Percentiles rank a stretch among this genome's conserved stretches.
Evolutionary conservation across 2,888 invertebrate species (phyloP).

Genomic region (Melipona beecheii): DNA sequence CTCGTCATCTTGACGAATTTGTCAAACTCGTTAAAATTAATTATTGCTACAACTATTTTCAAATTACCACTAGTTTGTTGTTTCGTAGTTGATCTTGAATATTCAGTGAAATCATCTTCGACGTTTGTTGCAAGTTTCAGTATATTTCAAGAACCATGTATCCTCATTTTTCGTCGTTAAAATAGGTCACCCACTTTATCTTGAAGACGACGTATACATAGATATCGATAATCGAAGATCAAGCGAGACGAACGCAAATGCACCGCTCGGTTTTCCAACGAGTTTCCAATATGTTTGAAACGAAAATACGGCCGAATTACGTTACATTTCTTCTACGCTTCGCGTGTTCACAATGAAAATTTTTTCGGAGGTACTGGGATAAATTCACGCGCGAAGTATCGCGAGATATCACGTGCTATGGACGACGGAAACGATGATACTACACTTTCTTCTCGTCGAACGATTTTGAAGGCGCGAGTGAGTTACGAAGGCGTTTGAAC

Average conservation of each 20-base stretch:
- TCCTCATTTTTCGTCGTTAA: neutral
- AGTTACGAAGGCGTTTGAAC: conserved; percentile 13
- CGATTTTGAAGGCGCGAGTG: neutral
- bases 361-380: conserved; percentile 4
- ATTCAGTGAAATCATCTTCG: too few relatives aligned
- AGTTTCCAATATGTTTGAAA: too few relatives aligned
- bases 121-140: too few relatives aligned
- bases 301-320: neutral
- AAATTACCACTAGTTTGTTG: too few relatives aligned
- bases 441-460: neutral
- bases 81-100: too few relatives aligned
- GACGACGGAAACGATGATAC: neutral
- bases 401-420: too few relatives aligned
- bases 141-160: too few relatives aligned
- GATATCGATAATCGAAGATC: conserved; percentile 32
- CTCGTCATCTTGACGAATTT: too few relatives aligned
- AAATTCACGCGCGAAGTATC: conserved; percentile 10
- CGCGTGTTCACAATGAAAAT: neutral
- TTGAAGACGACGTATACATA: neutral
- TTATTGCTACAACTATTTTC: too few relatives aligned
- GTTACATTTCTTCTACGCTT: neutral
- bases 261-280: neutral
- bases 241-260: neutral
- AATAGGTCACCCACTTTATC: neutral
- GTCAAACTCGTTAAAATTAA: too few relatives aligned